Conservation (phyloP, 2,888 invertebrate genomes). For the Patella ulyssiponensis region DNA sequence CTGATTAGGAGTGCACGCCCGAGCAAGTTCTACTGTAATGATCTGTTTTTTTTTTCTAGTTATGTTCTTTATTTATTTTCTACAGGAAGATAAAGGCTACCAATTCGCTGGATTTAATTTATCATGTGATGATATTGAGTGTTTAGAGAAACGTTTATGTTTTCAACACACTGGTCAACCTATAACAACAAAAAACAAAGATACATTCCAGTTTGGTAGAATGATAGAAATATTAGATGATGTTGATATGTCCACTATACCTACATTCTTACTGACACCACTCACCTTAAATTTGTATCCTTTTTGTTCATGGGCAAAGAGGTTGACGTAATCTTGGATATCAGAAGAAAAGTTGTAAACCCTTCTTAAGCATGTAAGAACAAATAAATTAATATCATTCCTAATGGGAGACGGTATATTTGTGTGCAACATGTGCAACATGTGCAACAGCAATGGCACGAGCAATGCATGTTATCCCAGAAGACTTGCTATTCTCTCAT, state of each 20-base stretch:
- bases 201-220: constrained; percentile 39
- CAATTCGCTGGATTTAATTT: constrained; percentile 24
- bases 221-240: constrained; percentile 57
- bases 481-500: too few species aligned
- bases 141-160: constrained; percentile 7
- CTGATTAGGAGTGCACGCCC: too few species aligned
- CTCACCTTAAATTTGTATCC: constrained; percentile 52
- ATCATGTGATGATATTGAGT: constrained; percentile 17
- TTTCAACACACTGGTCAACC: background rate
- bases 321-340: too few species aligned
- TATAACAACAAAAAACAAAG: background rate
- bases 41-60: too few species aligned
- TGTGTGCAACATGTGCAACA: too few species aligned
- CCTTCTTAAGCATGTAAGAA: too few species aligned
- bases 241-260: constrained; percentile 45
- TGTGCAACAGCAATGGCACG: too few species aligned
- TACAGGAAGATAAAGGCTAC: constrained; percentile 30
- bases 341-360: too few species aligned
- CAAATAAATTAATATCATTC: too few species aligned
- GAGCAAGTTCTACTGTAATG: too few species aligned
- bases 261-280: constrained; percentile 44
- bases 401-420: too few species aligned
- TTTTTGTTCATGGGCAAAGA: constrained; percentile 18
- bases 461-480: too few species aligned
- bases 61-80: background rate